phyloP scores from a whole-genome alignment of 2,888 invertebrate genomes.

The Euplagia quadripunctaria region DNA sequence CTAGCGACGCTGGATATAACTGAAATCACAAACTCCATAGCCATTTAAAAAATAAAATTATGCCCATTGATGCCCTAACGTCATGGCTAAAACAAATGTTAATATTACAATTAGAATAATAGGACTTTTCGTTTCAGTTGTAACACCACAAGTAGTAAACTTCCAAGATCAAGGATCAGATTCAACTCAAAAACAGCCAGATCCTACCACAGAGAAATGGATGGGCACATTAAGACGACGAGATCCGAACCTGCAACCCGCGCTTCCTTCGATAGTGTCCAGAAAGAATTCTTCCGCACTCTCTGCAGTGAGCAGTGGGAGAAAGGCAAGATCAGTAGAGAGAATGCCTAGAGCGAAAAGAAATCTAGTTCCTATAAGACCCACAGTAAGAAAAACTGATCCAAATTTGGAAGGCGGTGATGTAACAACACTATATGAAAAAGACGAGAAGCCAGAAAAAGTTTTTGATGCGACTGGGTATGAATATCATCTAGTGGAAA shows the following conservation, averaged over 20 bases:
- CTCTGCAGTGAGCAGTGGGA: conserved; percentile 72
- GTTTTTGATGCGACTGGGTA: conserved; percentile 91
- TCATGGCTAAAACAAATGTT: no score
- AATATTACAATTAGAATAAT: no score
- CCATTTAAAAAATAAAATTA: no score
- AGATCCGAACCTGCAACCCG: conserved; percentile 89
- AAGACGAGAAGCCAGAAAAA: conserved; percentile 80
- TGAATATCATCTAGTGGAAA: conserved; percentile 92
- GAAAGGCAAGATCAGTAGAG: conserved; percentile 82
- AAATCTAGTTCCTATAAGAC: conserved; percentile 75
- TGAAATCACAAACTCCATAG: no score
- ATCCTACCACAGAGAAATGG: conserved; percentile 89
- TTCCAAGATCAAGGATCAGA: conserved; percentile 70
- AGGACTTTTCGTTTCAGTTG: conserved; percentile 77
- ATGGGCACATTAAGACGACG: conserved; percentile 89
- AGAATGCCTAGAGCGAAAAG: conserved; percentile 69
- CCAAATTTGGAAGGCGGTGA: conserved; percentile 74
- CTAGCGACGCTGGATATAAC: no score
- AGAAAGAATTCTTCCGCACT: conserved; percentile 81
- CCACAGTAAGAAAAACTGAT: conserved; percentile 69
- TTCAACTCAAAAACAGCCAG: conserved; percentile 68
- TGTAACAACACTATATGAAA: conserved; percentile 69
- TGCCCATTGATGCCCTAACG: no score
- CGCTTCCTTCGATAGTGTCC: conserved; percentile 88
- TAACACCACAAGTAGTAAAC: conserved; percentile 71